These are phyloP conservation scores for Crypturellus undulatus DNA, from an alignment of 2,113 vertebrate species.

Conservation along the genomic window DNA sequence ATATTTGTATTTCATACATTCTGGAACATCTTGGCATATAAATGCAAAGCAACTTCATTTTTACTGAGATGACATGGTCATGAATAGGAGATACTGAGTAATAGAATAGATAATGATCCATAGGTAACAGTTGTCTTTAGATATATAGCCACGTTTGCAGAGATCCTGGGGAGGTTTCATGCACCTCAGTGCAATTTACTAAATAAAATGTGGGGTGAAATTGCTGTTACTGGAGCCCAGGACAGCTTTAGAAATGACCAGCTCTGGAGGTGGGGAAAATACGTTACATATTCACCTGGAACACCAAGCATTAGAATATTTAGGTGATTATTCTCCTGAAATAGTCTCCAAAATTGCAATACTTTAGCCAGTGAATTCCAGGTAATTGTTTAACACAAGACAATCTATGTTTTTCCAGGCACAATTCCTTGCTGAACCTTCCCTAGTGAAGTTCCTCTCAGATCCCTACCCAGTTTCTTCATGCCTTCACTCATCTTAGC, in stretches of 20 bases:
- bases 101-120: conserved; percentile 43
- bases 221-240: conserved; percentile 41
- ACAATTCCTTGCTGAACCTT: not conserved
- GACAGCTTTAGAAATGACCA: conserved; percentile 40
- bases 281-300: conserved; percentile 17
- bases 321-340: conserved; percentile 42
- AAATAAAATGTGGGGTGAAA: conserved; percentile 60
- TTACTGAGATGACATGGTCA: conserved; percentile 29
- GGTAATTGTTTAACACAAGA: conserved; percentile 27
- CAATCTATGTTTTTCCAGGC: conserved; percentile 9
- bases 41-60: conserved; percentile 63
- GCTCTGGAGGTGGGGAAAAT: not conserved
- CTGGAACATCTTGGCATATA: conserved; percentile 27
- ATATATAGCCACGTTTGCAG: conserved; percentile 16
- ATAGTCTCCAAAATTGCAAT: conserved; percentile 41
- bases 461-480: conserved; percentile 13
- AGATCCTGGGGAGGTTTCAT: conserved; percentile 40
- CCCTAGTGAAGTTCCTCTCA: not conserved
- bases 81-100: conserved; percentile 37
- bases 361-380: conserved; percentile 5
- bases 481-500: not conserved
- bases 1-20: conserved; percentile 12
- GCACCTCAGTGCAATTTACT: conserved; percentile 52
- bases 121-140: conserved; percentile 47
- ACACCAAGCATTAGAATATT: conserved; percentile 44